phyloP scores from a whole-genome alignment of 2,888 invertebrate genomes.

The Sarcophaga carnaria region DNA sequence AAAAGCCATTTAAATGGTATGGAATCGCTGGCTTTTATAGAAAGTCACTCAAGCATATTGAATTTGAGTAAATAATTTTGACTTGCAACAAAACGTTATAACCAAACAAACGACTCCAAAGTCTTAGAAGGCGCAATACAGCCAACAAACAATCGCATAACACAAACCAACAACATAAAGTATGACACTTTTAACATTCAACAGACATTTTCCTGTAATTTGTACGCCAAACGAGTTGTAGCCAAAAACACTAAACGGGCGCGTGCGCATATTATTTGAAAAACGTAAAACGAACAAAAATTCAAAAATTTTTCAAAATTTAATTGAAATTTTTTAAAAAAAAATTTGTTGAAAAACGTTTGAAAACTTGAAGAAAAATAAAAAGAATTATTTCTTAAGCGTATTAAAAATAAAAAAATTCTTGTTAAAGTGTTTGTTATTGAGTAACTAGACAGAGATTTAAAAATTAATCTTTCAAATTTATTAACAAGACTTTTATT shows the following conservation, averaged over 20 bases:
- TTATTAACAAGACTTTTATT: too few species aligned
- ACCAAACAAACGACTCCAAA: neutral
- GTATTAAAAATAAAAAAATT: conserved; percentile 6
- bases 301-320: conserved; percentile 8
- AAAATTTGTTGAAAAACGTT: too few species aligned
- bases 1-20: neutral
- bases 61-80: conserved; percentile 52
- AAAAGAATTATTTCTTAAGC: neutral
- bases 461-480: conserved; percentile 51
- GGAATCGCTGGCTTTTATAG: conserved; percentile 19
- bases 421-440: conserved; percentile 14
- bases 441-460: conserved; percentile 23
- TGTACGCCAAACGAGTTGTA: conserved; percentile 67
- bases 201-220: conserved; percentile 67
- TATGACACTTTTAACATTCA: conserved; percentile 61
- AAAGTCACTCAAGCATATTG: conserved; percentile 61
- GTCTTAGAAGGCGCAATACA: conserved; percentile 62
- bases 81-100: conserved; percentile 59
- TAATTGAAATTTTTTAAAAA: conserved; percentile 2
- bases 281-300: neutral
- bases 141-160: conserved; percentile 25
- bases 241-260: conserved; percentile 44
- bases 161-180: conserved; percentile 50
- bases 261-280: conserved; percentile 47
- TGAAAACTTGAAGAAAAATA: too few species aligned